Conservation (phyloP, 2,113 vertebrate genomes). For the Pelodiscus sinensis region DNA sequence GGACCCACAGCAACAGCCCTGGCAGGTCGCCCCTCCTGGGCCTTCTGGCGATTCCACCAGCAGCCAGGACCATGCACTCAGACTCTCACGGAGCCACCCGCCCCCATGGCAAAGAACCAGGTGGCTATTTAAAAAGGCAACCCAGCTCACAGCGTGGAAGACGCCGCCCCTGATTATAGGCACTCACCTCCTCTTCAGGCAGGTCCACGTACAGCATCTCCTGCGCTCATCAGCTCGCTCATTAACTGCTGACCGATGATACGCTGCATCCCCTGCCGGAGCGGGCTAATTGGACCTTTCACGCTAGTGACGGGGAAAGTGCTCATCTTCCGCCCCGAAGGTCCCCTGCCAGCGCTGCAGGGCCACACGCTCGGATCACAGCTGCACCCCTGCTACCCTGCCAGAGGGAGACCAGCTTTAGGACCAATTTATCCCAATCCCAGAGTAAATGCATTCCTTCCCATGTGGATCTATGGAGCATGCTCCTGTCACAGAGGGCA, state of each 20-base stretch:
- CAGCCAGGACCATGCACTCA: background rate
- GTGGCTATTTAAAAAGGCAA: conserved; percentile 51
- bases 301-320: conserved; percentile 43
- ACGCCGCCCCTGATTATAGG: conserved; percentile 70
- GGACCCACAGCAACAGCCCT: background rate
- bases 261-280: conserved; percentile 65
- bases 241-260: conserved; percentile 72
- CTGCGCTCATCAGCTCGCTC: conserved; percentile 68
- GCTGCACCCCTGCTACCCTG: rapidly evolving
- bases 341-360: background rate
- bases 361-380: rapidly evolving
- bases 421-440: background rate
- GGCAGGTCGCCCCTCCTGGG: conserved; percentile 15
- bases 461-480: background rate
- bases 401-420: background rate
- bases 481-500: rapidly evolving
- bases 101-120: conserved; percentile 64
- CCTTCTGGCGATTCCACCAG: background rate
- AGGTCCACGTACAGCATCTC: conserved; percentile 62
- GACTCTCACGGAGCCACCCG: background rate
- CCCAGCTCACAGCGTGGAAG: conserved; percentile 54
- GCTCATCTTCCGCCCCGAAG: conserved; percentile 4
- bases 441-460: background rate
- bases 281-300: conserved; percentile 70
- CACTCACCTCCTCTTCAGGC: conserved; percentile 69